phyloP scores from a whole-genome alignment of 2,113 vertebrate species.

The Girardinichthys multiradiatus region DNA sequence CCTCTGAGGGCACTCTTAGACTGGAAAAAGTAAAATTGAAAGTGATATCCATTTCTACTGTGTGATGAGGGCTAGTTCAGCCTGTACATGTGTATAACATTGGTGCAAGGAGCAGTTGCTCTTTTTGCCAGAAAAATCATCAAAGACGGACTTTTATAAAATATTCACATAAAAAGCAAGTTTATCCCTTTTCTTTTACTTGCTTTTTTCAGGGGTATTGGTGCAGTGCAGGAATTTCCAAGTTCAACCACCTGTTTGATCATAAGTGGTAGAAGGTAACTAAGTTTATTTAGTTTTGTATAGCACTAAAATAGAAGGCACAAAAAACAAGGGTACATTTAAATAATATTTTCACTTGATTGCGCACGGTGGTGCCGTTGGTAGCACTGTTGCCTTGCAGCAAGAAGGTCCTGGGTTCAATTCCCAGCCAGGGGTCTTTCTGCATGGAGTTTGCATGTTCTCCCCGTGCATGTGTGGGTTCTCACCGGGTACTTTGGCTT shows the following conservation, averaged over 20 bases:
- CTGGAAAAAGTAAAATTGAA: constrained; percentile 21
- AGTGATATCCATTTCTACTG: constrained; percentile 6
- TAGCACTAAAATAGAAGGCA: neutral
- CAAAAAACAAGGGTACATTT: neutral
- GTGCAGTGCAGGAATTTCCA: neutral
- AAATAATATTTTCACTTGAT: no score
- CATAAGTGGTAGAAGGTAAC: neutral
- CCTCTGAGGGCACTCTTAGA: constrained; percentile 27
- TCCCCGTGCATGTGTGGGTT: no score
- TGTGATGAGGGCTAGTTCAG: constrained; percentile 19
- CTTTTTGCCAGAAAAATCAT: neutral
- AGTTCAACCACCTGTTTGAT: neutral
- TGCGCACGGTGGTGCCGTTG: no score
- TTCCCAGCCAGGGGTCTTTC: no score
- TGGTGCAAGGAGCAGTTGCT: neutral
- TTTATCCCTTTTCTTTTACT: no score
- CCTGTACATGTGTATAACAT: neutral
- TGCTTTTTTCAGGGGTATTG: neutral
- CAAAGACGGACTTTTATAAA: neutral
- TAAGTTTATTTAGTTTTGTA: neutral
- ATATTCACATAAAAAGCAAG: neutral
- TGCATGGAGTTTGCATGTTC: no score
- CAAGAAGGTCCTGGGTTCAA: no score
- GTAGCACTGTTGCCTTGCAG: no score
- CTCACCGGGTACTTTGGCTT: no score